These are phyloP conservation scores for Pseudococcus longispinus DNA, from an alignment of 2,888 invertebrate genomes.

Conservation along the genomic window DNA sequence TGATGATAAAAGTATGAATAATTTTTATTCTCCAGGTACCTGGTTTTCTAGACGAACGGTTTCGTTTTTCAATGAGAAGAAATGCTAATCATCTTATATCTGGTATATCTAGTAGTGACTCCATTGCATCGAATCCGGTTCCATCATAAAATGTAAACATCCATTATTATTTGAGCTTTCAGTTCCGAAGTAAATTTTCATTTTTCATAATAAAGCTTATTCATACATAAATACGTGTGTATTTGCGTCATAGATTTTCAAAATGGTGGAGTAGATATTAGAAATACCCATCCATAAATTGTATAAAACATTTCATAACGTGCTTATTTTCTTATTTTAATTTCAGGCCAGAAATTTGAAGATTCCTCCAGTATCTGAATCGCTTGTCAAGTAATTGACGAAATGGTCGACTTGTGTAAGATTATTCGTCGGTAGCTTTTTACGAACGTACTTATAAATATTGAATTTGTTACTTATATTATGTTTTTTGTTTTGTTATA, in stretches of 20 bases:
- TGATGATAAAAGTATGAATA: neutral
- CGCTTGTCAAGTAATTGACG: neutral
- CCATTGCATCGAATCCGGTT: constrained; percentile 45
- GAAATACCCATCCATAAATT: neutral
- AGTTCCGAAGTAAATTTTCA: neutral
- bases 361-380: neutral
- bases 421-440: neutral
- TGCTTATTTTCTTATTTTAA: neutral
- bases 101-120: constrained; percentile 24
- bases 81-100: constrained; percentile 49
- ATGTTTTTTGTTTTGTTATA: neutral
- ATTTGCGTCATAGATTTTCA: neutral
- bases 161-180: neutral
- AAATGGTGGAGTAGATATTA: neutral
- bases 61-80: constrained; percentile 49
- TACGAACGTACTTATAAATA: constrained; percentile 9
- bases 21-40: constrained; percentile 56
- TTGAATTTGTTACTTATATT: neutral
- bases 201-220: neutral
- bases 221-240: neutral
- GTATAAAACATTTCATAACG: neutral
- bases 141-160: constrained; percentile 40
- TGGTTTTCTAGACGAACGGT: constrained; percentile 57
- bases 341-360: neutral
- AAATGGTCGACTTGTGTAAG: neutral